Percentiles rank a stretch among this genome's conserved stretches.
These are phyloP conservation scores for Manacus vitellinus DNA, from an alignment of 2,113 vertebrate genomes.

Conservation along the genomic window DNA sequence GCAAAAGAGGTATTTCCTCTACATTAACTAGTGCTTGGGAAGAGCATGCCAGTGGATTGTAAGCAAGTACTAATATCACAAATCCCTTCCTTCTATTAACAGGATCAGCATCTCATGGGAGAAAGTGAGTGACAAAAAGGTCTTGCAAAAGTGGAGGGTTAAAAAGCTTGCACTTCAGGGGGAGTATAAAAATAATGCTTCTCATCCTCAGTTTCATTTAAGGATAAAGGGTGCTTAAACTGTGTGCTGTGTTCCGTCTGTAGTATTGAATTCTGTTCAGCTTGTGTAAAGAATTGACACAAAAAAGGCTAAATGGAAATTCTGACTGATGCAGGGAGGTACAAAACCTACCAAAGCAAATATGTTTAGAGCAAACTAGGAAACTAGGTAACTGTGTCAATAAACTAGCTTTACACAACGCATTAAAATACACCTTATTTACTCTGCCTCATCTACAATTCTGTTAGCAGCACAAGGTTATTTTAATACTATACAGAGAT, in stretches of 20 bases:
- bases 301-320: neutral
- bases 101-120: neutral
- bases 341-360: neutral
- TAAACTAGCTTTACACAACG: neutral
- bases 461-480: slow-evolving; percentile 16
- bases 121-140: neutral
- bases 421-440: neutral
- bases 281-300: neutral
- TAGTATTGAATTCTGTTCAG: neutral
- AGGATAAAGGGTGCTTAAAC: neutral
- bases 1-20: neutral
- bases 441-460: neutral
- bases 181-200: neutral
- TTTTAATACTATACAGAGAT: slow-evolving; percentile 7
- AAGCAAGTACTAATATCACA: neutral
- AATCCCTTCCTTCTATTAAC: neutral
- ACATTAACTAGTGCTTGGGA: neutral
- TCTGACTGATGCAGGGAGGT: neutral
- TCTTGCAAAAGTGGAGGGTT: slow-evolving; percentile 21
- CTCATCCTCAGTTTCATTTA: neutral
- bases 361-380: neutral
- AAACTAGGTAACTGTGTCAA: neutral
- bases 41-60: neutral
- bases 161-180: neutral
- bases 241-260: rapidly evolving